A percentile compares a stretch with the other conserved stretches of the same genome.
Conservation (phyloP, 2,113 vertebrate species). For the Asarcornis scutulata region DNA sequence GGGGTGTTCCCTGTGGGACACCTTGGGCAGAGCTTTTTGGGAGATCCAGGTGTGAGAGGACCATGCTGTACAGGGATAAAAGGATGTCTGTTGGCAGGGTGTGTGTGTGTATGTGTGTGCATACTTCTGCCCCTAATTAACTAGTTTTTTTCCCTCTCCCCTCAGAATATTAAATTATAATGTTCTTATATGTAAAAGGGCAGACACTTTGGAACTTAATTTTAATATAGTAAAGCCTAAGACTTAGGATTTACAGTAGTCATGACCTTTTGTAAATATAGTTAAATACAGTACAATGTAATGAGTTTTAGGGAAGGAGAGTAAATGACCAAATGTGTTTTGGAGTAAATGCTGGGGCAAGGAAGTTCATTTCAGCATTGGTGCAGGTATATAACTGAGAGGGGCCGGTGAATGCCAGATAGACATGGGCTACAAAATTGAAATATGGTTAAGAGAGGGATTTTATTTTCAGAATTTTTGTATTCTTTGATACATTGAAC, state of each 20-base stretch:
- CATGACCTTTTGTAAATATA: conserved; percentile 58
- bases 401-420: background rate
- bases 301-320: background rate
- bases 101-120: too few relatives aligned
- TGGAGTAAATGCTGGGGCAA: background rate
- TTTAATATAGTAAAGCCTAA: conserved; percentile 69
- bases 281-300: background rate
- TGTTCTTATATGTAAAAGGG: conserved; percentile 57
- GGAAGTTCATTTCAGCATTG: background rate
- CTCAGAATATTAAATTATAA: conserved; percentile 65
- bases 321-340: background rate
- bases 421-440: background rate
- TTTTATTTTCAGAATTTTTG: background rate
- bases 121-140: background rate
- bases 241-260: conserved; percentile 55
- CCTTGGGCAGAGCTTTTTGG: rapidly evolving
- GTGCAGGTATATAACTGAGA: background rate
- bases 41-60: rapidly evolving
- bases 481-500: background rate
- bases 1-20: rapidly evolving
- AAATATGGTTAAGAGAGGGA: background rate
- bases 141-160: background rate
- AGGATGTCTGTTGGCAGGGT: background rate
- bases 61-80: background rate
- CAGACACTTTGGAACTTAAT: conserved; percentile 61